Evolutionary conservation across 2,888 invertebrate species (phyloP).

Genomic region (Phania funesta): DNA sequence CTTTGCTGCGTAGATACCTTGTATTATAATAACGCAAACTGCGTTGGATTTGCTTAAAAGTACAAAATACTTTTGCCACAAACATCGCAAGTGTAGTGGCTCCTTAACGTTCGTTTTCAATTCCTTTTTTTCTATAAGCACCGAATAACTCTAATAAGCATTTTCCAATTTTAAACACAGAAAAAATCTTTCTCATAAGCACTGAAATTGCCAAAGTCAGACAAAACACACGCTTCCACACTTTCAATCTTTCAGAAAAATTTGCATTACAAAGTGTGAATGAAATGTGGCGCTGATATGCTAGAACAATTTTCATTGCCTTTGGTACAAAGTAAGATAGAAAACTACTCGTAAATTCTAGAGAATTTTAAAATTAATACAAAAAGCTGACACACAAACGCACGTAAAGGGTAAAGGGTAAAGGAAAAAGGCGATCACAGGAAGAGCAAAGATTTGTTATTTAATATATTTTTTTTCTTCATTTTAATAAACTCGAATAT

Average conservation of each 20-base stretch:
- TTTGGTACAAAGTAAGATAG: background rate
- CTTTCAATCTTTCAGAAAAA: conserved; percentile 15
- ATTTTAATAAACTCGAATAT: conserved; percentile 15
- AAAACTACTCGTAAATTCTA: conserved; percentile 3
- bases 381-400: conserved; percentile 40
- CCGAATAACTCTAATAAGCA: conserved; percentile 29
- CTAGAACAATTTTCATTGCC: conserved; percentile 55
- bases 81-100: background rate
- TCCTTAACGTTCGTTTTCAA: background rate
- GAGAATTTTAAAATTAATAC: conserved; percentile 37
- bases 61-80: background rate
- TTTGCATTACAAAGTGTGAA: conserved; percentile 66
- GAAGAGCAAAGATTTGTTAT: conserved; percentile 22
- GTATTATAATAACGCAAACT: too few species aligned
- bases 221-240: background rate
- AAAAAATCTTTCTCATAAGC: background rate
- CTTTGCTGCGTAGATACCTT: too few species aligned
- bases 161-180: conserved; percentile 13
- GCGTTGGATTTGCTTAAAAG: too few species aligned
- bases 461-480: background rate
- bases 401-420: background rate
- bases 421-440: background rate
- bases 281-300: conserved; percentile 62
- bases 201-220: conserved; percentile 31
- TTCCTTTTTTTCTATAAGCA: background rate